A percentile compares a stretch with the other conserved stretches of the same genome.
Conservation (phyloP, 2,888 invertebrate genomes). For the Caenorhabditis auriculariae region DNA sequence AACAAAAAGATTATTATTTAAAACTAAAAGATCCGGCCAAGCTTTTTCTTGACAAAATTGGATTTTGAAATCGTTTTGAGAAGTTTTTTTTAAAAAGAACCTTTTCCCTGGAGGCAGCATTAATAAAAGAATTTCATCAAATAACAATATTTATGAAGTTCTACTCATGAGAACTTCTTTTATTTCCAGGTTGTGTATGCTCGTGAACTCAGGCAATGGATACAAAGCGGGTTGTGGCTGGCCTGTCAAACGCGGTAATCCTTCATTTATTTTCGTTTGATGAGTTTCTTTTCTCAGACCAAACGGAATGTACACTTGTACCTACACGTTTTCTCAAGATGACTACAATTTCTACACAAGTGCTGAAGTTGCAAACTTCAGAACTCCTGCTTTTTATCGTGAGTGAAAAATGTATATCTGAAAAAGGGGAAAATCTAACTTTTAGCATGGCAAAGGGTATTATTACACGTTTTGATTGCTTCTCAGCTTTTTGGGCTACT, state of each 20-base stretch:
- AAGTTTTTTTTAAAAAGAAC: no score
- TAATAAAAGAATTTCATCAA: no score
- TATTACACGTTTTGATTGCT: slow-evolving; percentile 51
- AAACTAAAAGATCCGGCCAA: no score
- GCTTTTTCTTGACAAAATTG: no score
- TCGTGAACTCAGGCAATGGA: slow-evolving; percentile 56
- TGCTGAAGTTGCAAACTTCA: slow-evolving; percentile 51
- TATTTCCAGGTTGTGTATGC: slow-evolving; percentile 45
- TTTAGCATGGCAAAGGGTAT: slow-evolving; percentile 59
- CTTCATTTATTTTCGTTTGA: not conserved
- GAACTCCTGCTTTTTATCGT: slow-evolving; percentile 61
- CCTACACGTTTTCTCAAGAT: slow-evolving; percentile 57
- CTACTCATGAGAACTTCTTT: no score
- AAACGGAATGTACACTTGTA: slow-evolving; percentile 60
- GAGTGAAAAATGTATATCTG: slow-evolving; percentile 8
- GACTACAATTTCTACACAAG: slow-evolving; percentile 57
- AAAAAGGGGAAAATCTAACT: slow-evolving; percentile 10
- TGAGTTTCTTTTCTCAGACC: slow-evolving; percentile 32
- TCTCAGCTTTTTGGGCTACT: slow-evolving; percentile 53
- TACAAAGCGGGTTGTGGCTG: slow-evolving; percentile 60
- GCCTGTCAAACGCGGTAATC: slow-evolving; percentile 57
- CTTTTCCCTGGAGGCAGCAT: no score
- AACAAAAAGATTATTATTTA: no score
- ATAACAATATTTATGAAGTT: no score
- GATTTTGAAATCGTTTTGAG: no score